Percentiles rank a stretch among this genome's conserved stretches.
Conservation (phyloP, 1,140 invertebrate species). For the Drosophila punjabiensis region DNA sequence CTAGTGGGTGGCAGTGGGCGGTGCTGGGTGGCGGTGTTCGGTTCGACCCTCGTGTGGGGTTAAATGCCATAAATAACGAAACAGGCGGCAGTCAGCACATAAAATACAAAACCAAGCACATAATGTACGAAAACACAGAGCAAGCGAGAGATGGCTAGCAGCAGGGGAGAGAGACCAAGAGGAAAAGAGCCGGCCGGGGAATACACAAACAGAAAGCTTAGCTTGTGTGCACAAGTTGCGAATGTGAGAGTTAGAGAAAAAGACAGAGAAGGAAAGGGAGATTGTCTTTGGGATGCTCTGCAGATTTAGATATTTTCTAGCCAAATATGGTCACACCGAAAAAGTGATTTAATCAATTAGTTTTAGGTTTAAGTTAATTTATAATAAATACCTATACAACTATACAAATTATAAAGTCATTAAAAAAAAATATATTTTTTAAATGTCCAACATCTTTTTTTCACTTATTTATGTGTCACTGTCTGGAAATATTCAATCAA, state of each 20-base stretch:
- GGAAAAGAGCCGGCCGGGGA: constrained; percentile 61
- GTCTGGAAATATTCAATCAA: background rate
- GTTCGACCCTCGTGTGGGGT: constrained; percentile 48
- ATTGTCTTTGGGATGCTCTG: constrained; percentile 21
- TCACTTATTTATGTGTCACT: too few relatives aligned
- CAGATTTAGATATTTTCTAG: constrained; percentile 17
- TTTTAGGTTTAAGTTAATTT: too few relatives aligned
- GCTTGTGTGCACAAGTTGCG: constrained; percentile 49
- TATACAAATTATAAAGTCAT: too few relatives aligned
- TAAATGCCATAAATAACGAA: constrained; percentile 82
- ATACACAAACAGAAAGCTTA: constrained; percentile 54
- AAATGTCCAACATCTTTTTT: too few relatives aligned
- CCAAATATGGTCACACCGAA: constrained; percentile 5
- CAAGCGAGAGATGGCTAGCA: constrained; percentile 9
- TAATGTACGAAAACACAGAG: constrained; percentile 57
- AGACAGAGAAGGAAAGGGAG: constrained; percentile 21
- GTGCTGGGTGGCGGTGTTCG: constrained; percentile 23
- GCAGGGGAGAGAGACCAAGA: constrained; percentile 5
- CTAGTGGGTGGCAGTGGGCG: constrained; percentile 40
- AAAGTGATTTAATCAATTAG: too few relatives aligned
- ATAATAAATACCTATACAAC: too few relatives aligned
- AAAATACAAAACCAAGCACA: constrained; percentile 63
- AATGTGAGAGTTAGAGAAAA: constrained; percentile 24
- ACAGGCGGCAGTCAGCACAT: constrained; percentile 71
- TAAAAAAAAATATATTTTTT: too few relatives aligned